Evolutionary conservation across 2,797 vertebrate species (phyloP).

Genomic region (Mus spretus): DNA sequence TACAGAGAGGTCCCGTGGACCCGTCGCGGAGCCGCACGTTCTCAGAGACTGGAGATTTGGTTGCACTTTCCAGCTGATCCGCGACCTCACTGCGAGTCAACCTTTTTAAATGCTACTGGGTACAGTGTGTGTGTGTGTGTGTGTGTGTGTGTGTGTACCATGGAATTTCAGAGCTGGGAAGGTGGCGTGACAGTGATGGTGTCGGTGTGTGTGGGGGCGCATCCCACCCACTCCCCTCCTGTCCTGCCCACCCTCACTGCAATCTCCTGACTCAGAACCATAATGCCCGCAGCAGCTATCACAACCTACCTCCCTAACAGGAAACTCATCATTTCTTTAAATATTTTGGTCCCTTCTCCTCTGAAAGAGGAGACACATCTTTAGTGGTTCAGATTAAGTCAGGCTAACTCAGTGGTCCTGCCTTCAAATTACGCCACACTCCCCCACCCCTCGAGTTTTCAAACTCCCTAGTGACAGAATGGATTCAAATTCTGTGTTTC

Average conservation of each 20-base stretch:
- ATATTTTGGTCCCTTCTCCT: background rate
- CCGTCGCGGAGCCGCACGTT: too few relatives aligned
- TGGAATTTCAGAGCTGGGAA: background rate
- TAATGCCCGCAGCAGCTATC: background rate
- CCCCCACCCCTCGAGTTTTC: background rate
- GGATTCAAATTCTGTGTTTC: background rate
- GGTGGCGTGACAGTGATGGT: background rate
- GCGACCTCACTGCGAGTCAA: background rate
- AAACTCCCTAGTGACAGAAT: background rate
- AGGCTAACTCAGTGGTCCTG: too few relatives aligned
- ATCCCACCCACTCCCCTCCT: too few relatives aligned
- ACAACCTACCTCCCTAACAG: background rate
- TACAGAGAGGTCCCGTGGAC: rapidly evolving
- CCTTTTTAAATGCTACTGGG: background rate
- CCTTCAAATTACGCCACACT: background rate
- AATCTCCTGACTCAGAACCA: background rate
- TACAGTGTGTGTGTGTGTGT: background rate
- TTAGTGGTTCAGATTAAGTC: background rate
- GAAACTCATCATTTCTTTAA: background rate
- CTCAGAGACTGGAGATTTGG: background rate
- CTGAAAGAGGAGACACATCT: background rate
- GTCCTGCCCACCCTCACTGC: background rate
- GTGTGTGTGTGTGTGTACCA: background rate
- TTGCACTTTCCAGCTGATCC: rapidly evolving
- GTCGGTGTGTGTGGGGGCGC: too few relatives aligned